These are phyloP conservation scores for Ophthalmolycus amberensis DNA, from an alignment of 2,113 vertebrate species.

Conservation along the genomic window DNA sequence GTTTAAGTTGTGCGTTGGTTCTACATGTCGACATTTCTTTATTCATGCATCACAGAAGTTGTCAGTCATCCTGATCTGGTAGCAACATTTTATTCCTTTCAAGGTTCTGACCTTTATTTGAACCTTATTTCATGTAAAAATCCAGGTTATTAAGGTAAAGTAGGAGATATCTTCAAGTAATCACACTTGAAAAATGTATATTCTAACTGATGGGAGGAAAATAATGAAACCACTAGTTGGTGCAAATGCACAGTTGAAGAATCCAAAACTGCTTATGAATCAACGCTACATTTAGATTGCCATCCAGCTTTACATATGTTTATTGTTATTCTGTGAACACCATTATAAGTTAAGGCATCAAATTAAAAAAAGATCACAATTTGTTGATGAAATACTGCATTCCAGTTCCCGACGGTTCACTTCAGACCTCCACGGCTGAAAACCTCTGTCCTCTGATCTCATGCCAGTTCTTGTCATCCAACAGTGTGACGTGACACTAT, in stretches of 20 bases:
- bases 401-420: conserved; percentile 17
- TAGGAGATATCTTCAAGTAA: not conserved
- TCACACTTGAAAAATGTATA: not conserved
- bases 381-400: conserved; percentile 36
- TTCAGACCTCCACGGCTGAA: not conserved
- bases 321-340: conserved; percentile 5
- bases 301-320: conserved; percentile 4
- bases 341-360: conserved; percentile 1
- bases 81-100: no score
- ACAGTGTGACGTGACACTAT: conserved; percentile 29
- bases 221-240: conserved; percentile 45
- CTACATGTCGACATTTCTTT: not conserved
- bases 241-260: not conserved
- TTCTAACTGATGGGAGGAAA: not conserved
- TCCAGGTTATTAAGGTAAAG: not conserved
- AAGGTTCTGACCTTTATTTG: not conserved
- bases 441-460: not conserved
- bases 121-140: not conserved
- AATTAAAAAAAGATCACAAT: not conserved
- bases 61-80: not conserved
- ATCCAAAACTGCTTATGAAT: not conserved
- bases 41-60: not conserved
- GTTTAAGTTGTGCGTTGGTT: not conserved
- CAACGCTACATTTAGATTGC: not conserved
- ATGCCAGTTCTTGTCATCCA: not conserved